These are phyloP conservation scores for Orthosia gracilis DNA, from an alignment of 2,888 invertebrate genomes.

Conservation along the genomic window DNA sequence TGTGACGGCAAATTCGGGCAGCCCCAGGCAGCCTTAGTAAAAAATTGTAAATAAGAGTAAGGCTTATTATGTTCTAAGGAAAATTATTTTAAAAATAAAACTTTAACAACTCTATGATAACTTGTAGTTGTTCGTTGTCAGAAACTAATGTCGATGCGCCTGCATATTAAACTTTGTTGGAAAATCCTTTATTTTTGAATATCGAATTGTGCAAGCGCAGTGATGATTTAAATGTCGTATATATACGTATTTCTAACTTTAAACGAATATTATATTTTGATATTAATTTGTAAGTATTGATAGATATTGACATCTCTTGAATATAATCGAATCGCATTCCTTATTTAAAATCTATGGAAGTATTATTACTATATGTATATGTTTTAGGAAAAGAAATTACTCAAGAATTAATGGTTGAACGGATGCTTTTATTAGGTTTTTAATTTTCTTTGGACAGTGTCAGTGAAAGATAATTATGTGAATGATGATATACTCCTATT, in stretches of 20 bases:
- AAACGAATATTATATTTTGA: conserved; percentile 16
- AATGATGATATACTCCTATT: not conserved
- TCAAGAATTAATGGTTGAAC: not conserved
- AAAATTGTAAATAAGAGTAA: conserved; percentile 50
- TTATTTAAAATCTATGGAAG: conserved; percentile 43
- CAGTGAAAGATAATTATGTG: not conserved
- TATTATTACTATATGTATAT: conserved; percentile 56
- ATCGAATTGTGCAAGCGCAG: conserved; percentile 17
- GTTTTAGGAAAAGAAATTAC: conserved; percentile 35
- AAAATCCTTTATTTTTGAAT: conserved; percentile 12
- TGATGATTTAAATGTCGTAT: conserved; percentile 12
- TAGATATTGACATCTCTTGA: conserved; percentile 7
- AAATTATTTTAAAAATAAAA: conserved; percentile 17
- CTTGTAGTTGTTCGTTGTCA: conserved; percentile 25
- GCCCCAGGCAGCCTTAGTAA: conserved; percentile 34
- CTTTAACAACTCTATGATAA: conserved; percentile 18
- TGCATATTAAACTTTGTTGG: not conserved
- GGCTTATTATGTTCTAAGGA: conserved; percentile 38
- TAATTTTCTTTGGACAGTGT: not conserved
- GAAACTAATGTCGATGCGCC: conserved; percentile 17
- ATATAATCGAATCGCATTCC: conserved; percentile 37
- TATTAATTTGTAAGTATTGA: conserved; percentile 19
- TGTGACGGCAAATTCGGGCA: conserved; percentile 26
- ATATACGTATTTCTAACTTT: conserved; percentile 12
- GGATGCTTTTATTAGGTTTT: conserved; percentile 5